Evolutionary conservation across 2,797 vertebrate species (phyloP).

Genomic region (Microchirus variegatus): DNA sequence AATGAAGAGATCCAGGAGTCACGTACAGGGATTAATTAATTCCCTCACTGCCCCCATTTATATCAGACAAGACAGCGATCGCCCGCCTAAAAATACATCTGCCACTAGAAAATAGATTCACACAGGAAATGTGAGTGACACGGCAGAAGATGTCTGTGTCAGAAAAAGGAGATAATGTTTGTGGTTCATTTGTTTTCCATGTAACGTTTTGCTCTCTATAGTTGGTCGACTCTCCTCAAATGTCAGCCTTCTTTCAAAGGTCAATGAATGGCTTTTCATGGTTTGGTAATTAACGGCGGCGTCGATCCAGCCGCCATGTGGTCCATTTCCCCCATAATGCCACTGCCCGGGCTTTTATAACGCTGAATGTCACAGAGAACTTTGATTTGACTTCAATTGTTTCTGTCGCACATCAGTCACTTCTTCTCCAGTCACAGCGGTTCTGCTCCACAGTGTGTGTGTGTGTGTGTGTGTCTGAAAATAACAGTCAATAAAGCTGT

Average conservation of each 20-base stretch:
- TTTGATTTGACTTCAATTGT: constrained; percentile 2
- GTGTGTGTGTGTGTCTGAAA: no score
- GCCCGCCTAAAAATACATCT: constrained; percentile 65
- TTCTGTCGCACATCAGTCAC: background rate
- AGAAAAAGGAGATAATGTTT: background rate
- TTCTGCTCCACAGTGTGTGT: no score
- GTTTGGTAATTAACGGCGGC: constrained; percentile 20
- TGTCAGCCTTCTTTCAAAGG: constrained; percentile 44
- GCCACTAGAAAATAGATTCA: constrained; percentile 30
- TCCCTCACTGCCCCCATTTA: constrained; percentile 55
- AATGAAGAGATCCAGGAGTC: constrained; percentile 57
- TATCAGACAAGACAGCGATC: constrained; percentile 55
- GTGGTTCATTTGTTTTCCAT: background rate
- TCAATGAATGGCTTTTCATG: constrained; percentile 27
- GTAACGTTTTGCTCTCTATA: background rate
- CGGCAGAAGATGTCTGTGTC: constrained; percentile 2
- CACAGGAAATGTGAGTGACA: constrained; percentile 28
- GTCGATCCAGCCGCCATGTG: constrained; percentile 21
- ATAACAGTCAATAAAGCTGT: background rate
- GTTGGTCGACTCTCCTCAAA: constrained; percentile 22
- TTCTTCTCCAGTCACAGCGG: background rate
- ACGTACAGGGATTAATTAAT: constrained; percentile 65
- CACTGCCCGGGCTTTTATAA: constrained; percentile 1
- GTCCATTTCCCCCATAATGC: constrained; percentile 13
- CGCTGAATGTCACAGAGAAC: constrained; percentile 44